Evolutionary conservation across 2,113 vertebrate genomes (phyloP), one percentile per base, ranked within the genome.

Genomic region (Pholis gunnellus): DNA sequence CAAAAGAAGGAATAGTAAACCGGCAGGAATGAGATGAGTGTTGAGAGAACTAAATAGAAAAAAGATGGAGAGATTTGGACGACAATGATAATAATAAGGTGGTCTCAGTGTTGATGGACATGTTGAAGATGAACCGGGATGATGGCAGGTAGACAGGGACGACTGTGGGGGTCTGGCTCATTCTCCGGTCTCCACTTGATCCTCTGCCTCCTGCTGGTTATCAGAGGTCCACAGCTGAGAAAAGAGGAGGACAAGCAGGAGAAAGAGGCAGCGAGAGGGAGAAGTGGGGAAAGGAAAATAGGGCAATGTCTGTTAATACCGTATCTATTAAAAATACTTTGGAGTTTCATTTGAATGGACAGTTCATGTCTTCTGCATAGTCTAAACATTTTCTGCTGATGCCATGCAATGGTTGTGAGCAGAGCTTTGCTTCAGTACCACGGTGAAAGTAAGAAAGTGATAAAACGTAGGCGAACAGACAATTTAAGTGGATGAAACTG

Each of bases 191-290:
- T 95, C 92, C 69, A 94, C 93, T 15, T 82, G 40, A 4, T 95
- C 95, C 9, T 94, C 94, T n/a, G 61, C 87, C 20, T 95, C 95
- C 0, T 0, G 70, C 86, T 95, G 92, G 90, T 76, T 94, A 60
- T 95, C 95, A 72, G 94, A 94, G 77, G 91, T 95, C 95, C 95
- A 96, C 92, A 96, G 94, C 95, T 96, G 79, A 42, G 46, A 56
- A 85, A 40, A 68, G 17, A 61, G 27, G 4, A 22, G 31, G 13
- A 71, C 1, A 65, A 14, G 50, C 27, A 52, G 57, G 13, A 67
- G 9, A 29, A 44, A 36, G 31, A 27, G 22, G 46, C 6, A 44
- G 13, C 29, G 56, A 52, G 48, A 70, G 20, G 7, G 29, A 54
- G 48, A 0, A 50, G n/a, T 13, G n/a, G 17, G 5, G 15, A 10